Evolutionary conservation across 2,888 invertebrate genomes (phyloP), one percentile per base, ranked within the genome.

Genomic region (Nomada fucata): DNA sequence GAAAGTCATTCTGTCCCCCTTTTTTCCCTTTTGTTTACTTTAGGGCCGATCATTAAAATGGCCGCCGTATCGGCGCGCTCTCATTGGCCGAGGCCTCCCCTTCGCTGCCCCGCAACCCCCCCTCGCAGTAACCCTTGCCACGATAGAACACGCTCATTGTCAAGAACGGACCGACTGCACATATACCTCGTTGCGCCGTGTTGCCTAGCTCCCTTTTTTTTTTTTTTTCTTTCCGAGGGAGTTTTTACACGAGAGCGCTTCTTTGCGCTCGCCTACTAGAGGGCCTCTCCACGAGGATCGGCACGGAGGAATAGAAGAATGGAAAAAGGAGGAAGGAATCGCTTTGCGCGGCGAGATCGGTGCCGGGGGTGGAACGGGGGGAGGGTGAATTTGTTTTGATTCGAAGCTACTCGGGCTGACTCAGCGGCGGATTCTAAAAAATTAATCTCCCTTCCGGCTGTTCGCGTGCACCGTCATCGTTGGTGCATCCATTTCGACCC

Each of bases 21-120:
- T 89, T 87, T 89, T 87, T 86, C 89, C 89, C 91, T 91, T 92
- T 93, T 93, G 92, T 93, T 93, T 93, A 92, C 91, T 92, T 90
- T 92, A 86, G 90, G 87, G 90, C 92, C 92, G 93, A 93, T 93
- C 93, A 93, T 93, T 93, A 93, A 93, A 93, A 93, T 93, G 93
- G 93, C 93, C 91, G 93, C 92, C 92, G 89, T 91, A 91, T 92
- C 89, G 92, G 90, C 83, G 89, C 53, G 71, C 87, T 88, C 92
- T 93, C 93, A 93, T 93, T 93, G 93, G 93, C 92, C 86, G 90
- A 87, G 80, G 82, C 74, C 89, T 88, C 90, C 90, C 90, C 89
- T 85, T 90, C 83, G 83, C 70, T 70, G 53, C 84, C 76, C 69
- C 67, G 55, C 68, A 79, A n/a, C n/a, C 60, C 82, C 67, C 52